A percentile compares a stretch with the other conserved stretches of the same genome.
Evolutionary conservation across 2,888 invertebrate species (phyloP).

Genomic region (Idaea biselata): DNA sequence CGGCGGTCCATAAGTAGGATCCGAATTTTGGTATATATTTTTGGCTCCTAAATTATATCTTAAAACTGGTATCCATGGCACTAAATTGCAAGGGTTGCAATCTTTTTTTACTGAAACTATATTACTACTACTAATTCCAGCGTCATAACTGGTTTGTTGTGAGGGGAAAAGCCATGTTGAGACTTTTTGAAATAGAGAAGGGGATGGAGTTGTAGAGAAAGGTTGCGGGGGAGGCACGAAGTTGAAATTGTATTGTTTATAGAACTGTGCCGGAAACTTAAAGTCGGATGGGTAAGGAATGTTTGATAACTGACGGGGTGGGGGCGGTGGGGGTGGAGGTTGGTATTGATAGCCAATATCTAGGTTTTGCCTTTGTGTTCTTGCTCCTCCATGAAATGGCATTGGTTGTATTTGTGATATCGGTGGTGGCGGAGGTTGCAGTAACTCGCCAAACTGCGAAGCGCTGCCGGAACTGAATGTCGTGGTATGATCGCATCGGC

Average conservation of each 20-base stretch:
- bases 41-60: conserved; percentile 68
- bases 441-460: conserved; percentile 58
- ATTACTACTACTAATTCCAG: conserved; percentile 41
- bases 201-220: conserved; percentile 63
- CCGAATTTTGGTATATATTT: conserved; percentile 50
- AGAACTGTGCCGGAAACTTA: conserved; percentile 71
- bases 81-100: conserved; percentile 89
- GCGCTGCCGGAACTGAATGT: conserved; percentile 46
- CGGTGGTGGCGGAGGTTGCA: conserved; percentile 72
- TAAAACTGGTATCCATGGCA: conserved; percentile 90
- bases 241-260: conserved; percentile 72
- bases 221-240: conserved; percentile 72
- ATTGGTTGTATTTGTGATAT: conserved; percentile 57
- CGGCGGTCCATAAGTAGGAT: conserved; percentile 67
- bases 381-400: conserved; percentile 62
- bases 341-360: conserved; percentile 61
- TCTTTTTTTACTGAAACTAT: conserved; percentile 71
- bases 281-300: conserved; percentile 47
- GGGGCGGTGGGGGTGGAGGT: conserved; percentile 48
- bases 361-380: conserved; percentile 57
- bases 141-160: conserved; percentile 55
- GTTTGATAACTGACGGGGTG: conserved; percentile 26
- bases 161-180: conserved; percentile 83
- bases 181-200: conserved; percentile 81
- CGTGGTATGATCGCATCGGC: conserved; percentile 51